phyloP scores from a whole-genome alignment of 2,888 invertebrate genomes.

The Nowickia ferox region DNA sequence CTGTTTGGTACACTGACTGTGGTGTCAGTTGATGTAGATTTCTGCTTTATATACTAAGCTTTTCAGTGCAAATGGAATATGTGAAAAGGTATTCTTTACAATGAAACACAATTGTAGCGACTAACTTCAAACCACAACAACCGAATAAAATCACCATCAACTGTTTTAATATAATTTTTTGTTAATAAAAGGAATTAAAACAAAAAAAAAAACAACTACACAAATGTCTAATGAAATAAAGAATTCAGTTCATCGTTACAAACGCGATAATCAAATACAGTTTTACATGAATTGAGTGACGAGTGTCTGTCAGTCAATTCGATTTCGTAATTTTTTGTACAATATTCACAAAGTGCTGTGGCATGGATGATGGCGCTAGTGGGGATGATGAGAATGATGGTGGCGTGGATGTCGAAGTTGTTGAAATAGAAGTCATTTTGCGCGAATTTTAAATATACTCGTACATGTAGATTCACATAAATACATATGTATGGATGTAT shows the following conservation, averaged over 20 bases:
- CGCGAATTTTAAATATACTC: neutral
- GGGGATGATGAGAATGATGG: conserved; percentile 3
- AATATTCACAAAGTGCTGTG: conserved; percentile 64
- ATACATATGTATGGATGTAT: neutral
- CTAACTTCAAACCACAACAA: neutral
- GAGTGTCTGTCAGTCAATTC: conserved; percentile 69
- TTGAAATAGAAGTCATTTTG: conserved; percentile 14
- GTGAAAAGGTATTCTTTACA: no score
- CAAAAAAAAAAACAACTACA: conserved; percentile 1
- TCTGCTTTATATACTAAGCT: no score
- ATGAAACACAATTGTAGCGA: no score
- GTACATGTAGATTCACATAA: neutral
- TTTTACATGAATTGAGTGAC: conserved; percentile 62
- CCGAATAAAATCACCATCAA: neutral
- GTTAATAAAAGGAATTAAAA: neutral
- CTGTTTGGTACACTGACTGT: no score
- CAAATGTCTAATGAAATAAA: conserved; percentile 63
- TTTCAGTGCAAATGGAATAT: no score
- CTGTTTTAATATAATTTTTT: neutral
- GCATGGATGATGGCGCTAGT: conserved; percentile 21
- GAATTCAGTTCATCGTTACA: conserved; percentile 34
- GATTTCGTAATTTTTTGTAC: conserved; percentile 67
- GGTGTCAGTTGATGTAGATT: no score
- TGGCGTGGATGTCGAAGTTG: neutral
- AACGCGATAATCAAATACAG: conserved; percentile 59